Evolutionary conservation across 1,140 invertebrate species (phyloP).

Genomic region (Lepidurus apus): DNA sequence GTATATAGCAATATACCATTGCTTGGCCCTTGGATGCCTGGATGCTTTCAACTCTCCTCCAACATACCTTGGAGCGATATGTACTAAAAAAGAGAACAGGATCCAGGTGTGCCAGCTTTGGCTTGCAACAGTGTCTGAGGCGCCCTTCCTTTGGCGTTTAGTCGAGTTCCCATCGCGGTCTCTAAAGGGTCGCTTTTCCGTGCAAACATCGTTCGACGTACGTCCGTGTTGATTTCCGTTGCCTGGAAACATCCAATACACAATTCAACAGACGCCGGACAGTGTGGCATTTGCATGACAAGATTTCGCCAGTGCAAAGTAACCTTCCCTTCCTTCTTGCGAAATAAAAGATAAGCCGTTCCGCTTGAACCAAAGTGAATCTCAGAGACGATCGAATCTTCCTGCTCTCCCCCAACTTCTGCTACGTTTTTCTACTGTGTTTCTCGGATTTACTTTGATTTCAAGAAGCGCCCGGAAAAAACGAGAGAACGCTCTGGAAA

Average conservation of each 20-base stretch:
- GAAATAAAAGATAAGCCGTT: not conserved
- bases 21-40: conserved; percentile 12
- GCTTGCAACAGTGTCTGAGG: conserved; percentile 3
- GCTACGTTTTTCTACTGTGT: not conserved
- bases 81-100: not conserved
- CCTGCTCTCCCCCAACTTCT: not conserved
- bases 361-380: not conserved
- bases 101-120: not conserved
- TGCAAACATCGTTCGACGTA: not conserved
- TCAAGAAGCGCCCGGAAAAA: too few relatives aligned
- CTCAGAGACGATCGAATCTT: not conserved
- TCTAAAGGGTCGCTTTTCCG: not conserved
- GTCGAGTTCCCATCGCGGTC: conserved; percentile 13
- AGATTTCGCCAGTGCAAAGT: not conserved
- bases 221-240: conserved; percentile 5
- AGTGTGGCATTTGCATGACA: not conserved
- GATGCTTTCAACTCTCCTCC: not conserved
- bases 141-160: not conserved
- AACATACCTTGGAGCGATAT: conserved; percentile 3
- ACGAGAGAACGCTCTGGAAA: too few relatives aligned
- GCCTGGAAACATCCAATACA: conserved; percentile 19
- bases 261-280: not conserved
- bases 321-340: not conserved
- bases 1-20: not conserved
- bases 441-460: not conserved